These are phyloP conservation scores for Leptopilina syphax DNA, from an alignment of 2,888 invertebrate species.

Conservation along the genomic window DNA sequence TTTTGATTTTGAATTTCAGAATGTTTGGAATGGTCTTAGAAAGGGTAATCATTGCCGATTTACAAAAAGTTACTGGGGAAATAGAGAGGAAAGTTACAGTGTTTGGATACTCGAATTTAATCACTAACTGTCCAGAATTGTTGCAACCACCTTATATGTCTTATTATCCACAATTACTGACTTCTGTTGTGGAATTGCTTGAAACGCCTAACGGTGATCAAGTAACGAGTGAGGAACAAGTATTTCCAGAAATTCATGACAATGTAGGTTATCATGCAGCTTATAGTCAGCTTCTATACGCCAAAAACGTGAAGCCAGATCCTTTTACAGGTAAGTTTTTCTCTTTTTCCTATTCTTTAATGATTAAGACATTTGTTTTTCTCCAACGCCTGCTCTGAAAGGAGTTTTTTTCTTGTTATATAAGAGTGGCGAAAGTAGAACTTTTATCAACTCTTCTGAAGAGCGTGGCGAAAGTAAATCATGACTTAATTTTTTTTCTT, in stretches of 20 bases:
- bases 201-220: conserved; percentile 92
- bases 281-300: conserved; percentile 92
- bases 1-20: conserved; percentile 75
- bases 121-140: conserved; percentile 87
- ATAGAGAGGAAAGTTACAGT: conserved; percentile 94
- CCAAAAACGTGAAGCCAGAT: conserved; percentile 86
- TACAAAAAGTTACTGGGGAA: conserved; percentile 90
- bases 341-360: neutral
- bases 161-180: conserved; percentile 70
- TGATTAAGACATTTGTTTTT: too few species aligned
- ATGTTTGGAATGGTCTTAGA: conserved; percentile 98
- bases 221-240: conserved; percentile 88
- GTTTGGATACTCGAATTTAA: conserved; percentile 90
- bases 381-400: too few species aligned
- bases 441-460: too few species aligned
- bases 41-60: conserved; percentile 89
- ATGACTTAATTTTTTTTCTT: too few species aligned
- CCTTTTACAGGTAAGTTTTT: conserved; percentile 82
- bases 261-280: conserved; percentile 91
- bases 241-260: conserved; percentile 92
- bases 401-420: too few species aligned
- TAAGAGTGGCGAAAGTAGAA: too few species aligned
- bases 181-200: conserved; percentile 86
- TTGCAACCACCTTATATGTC: conserved; percentile 82
- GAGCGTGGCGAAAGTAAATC: too few species aligned